Base-by-base conservation (phyloP, 2,888 invertebrate species). In the Fragum sueziense region DNA sequence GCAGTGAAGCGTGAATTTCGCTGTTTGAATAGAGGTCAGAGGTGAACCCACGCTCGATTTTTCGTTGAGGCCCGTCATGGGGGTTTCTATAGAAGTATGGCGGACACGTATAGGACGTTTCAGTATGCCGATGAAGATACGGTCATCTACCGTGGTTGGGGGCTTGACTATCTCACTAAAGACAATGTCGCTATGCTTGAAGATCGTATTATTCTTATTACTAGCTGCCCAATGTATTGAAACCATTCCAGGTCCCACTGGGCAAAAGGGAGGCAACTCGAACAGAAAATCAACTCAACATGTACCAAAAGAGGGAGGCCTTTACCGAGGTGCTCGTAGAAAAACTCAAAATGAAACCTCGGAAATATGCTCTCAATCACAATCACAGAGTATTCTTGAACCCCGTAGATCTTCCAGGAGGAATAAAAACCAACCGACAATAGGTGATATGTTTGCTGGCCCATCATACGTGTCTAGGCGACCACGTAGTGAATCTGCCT, bases 11-110 rank as follows among this genome's bases (percentile, higher is more conserved):
- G n/a, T 57, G 27, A 57, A 22, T 25, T 27, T 25, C 25, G 9
- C 2, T 14, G n/a, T 25, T 57, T 57, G 57, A 27, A 57, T 3
- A 22, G 9, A 25, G 11, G 9, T 57, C 11, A 57, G 2, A 57
- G 25, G n/a, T 11, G 11, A 11, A 14, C 3, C 57, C 27, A 31
- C 62, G 62, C 20, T 33, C 33, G 62, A 62, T 62, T 62, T 62
- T 62, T 20, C 27, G 31, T 29, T 62, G 62, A 62, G 62, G 62
- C 62, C 62, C 62, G 62, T 62, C 62, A 29, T 62, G 62, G 62
- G 62, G 2, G 33, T 62, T n/a, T n/a, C 9, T 33, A 62, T 62
- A 20, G 62, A 31, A n/a, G 34, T 62, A 62, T 62, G 62, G 62
- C 62, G 62, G n/a, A 6, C 3, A 14, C 22, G 62, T 20, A 33